phyloP scores from a whole-genome alignment of 2,888 invertebrate species.

The Saturnia pavonia region DNA sequence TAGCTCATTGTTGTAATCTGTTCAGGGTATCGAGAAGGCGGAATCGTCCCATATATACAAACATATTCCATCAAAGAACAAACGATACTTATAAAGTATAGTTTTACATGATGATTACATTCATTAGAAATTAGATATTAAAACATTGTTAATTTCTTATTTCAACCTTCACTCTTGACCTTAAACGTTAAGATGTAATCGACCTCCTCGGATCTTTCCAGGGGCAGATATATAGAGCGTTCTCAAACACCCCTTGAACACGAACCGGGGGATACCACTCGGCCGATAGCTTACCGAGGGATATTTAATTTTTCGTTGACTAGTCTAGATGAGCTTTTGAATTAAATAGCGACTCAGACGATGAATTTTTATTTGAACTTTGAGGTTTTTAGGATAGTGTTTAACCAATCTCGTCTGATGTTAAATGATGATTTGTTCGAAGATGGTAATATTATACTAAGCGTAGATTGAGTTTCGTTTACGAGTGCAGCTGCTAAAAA shows the following conservation, averaged over 20 bases:
- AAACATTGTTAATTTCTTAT: background rate
- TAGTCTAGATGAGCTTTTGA: background rate
- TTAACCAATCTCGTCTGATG: no score
- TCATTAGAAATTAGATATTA: no score
- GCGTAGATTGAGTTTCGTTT: no score
- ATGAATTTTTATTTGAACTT: background rate
- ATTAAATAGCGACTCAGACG: background rate
- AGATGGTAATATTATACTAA: background rate
- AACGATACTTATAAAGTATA: no score
- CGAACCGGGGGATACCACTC: slow-evolving; percentile 20
- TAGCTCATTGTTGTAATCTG: no score
- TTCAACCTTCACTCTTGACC: background rate
- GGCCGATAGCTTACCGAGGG: slow-evolving; percentile 5
- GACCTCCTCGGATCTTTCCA: slow-evolving; percentile 28
- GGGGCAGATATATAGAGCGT: slow-evolving; percentile 17
- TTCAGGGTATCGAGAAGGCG: no score
- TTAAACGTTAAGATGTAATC: slow-evolving; percentile 9
- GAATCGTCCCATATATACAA: no score
- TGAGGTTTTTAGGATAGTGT: no score
- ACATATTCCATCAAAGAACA: no score
- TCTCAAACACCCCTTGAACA: slow-evolving; percentile 21
- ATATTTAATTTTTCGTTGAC: slow-evolving; percentile 21
- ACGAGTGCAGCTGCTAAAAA: no score
- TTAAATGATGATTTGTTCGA: background rate
- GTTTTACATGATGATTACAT: no score